A percentile compares a stretch with the other conserved stretches of the same genome.
These are phyloP conservation scores for Thymelicus sylvestris DNA, from an alignment of 2,888 invertebrate genomes.

Conservation along the genomic window DNA sequence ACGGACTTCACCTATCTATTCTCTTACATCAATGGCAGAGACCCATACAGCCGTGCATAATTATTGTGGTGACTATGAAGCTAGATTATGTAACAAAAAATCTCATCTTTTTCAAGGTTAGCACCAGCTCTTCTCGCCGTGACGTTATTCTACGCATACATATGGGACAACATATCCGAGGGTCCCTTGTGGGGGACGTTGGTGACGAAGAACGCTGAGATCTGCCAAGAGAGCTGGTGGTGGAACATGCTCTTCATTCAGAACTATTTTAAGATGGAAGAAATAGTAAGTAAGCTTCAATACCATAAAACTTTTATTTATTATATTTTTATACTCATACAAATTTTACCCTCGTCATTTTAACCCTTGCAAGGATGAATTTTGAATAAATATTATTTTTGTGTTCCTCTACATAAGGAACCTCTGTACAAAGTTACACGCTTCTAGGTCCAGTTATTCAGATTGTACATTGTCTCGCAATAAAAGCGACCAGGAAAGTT, in stretches of 20 bases:
- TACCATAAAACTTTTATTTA: background rate
- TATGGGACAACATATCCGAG: slow-evolving; percentile 86
- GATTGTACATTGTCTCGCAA: too few species aligned
- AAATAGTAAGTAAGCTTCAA: slow-evolving; percentile 81
- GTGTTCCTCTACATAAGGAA: too few species aligned
- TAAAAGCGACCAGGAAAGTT: too few species aligned
- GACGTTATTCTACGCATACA: slow-evolving; percentile 87
- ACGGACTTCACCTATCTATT: too few species aligned
- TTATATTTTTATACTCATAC: too few species aligned
- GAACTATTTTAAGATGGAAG: slow-evolving; percentile 88
- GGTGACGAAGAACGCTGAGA: slow-evolving; percentile 85
- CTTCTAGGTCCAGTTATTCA: too few species aligned
- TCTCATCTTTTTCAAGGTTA: slow-evolving; percentile 70
- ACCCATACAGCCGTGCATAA: too few species aligned
- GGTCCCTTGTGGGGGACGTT: slow-evolving; percentile 89
- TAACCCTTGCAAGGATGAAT: too few species aligned
- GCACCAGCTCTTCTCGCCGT: slow-evolving; percentile 87
- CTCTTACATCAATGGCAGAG: too few species aligned
- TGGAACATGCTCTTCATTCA: slow-evolving; percentile 88
- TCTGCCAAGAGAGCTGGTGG: slow-evolving; percentile 88
- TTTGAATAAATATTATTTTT: too few species aligned
- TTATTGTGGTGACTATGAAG: background rate
- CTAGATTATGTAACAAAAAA: background rate
- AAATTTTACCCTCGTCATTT: too few species aligned
- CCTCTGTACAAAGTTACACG: too few species aligned